A percentile compares a stretch with the other conserved stretches of the same genome.
phyloP scores from a whole-genome alignment of 35 echinoderm and acorn worm species.

The Strongylocentrotus purpuratus region DNA sequence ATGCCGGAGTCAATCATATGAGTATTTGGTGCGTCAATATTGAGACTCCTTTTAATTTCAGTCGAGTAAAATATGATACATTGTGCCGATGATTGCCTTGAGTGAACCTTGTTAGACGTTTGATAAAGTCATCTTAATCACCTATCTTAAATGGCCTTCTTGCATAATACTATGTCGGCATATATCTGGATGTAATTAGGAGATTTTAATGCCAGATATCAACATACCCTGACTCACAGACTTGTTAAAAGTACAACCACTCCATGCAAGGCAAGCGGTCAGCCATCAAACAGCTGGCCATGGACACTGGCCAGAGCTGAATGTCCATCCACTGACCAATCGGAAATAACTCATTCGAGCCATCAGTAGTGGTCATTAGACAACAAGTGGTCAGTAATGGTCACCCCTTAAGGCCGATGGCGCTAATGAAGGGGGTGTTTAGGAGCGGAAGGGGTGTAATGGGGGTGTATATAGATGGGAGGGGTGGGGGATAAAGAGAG shows the following conservation, averaged over 20 bases:
- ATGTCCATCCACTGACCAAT: conserved; percentile 24
- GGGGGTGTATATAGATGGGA: background rate
- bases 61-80: background rate
- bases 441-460: conserved; percentile 7
- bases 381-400: conserved; percentile 21
- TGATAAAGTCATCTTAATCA: background rate
- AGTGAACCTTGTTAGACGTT: background rate
- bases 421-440: conserved; percentile 5
- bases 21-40: too few species aligned
- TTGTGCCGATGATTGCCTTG: background rate
- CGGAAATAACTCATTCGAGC: conserved; percentile 33
- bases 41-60: too few species aligned
- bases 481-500: background rate
- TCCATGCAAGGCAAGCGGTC: background rate
- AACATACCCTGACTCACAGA: background rate
- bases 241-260: conserved; percentile 8
- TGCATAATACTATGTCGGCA: background rate
- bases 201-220: background rate
- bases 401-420: background rate
- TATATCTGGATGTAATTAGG: background rate
- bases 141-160: background rate
- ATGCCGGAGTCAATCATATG: too few species aligned
- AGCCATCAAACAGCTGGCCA: conserved; percentile 18
- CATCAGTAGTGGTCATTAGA: conserved; percentile 5
- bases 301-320: background rate